phyloP scores from a whole-genome alignment of 2,797 vertebrate species.

The Enteromius argenteus region DNA sequence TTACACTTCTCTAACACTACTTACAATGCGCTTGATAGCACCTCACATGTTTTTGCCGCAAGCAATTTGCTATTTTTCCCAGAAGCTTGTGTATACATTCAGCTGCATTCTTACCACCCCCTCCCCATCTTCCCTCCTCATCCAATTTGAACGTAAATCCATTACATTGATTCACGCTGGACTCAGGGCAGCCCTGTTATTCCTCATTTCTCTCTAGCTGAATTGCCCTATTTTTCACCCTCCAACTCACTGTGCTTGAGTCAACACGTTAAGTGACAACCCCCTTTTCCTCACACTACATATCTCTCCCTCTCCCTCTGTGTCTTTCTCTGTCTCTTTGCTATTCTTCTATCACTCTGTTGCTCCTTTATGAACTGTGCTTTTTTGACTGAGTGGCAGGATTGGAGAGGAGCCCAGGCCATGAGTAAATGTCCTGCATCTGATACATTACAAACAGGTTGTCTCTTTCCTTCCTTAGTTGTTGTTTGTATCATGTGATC shows the following conservation, averaged over 20 bases:
- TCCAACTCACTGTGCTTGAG: constrained; percentile 69
- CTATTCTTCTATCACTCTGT: constrained; percentile 21
- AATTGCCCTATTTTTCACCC: constrained; percentile 78
- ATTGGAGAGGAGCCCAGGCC: constrained; percentile 37
- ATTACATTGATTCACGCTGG: constrained; percentile 74
- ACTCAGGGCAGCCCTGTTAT: constrained; percentile 70
- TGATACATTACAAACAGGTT: constrained; percentile 33
- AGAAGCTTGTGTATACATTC: constrained; percentile 64
- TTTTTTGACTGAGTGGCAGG: constrained; percentile 41
- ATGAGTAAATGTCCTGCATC: constrained; percentile 48
- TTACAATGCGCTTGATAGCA: constrained; percentile 26
- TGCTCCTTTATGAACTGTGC: constrained; percentile 26
- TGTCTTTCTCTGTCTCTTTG: constrained; percentile 17
- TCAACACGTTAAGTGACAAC: constrained; percentile 65
- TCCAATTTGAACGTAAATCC: constrained; percentile 73
- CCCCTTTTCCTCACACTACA: constrained; percentile 43
- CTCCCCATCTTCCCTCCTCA: constrained; percentile 44
- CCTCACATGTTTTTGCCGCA: constrained; percentile 15
- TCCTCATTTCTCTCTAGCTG: constrained; percentile 72
- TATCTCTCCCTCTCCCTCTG: constrained; percentile 35
- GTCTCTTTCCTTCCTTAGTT: constrained; percentile 3
- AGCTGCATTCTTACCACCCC: constrained; percentile 56
- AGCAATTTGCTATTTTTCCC: constrained; percentile 62
- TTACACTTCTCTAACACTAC: neutral
- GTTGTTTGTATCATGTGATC: constrained; percentile 14